A percentile compares a stretch with the other conserved stretches of the same genome.
These are phyloP conservation scores for Entosphenus tridentatus DNA, from an alignment of 2,113 vertebrate species.

Conservation along the genomic window DNA sequence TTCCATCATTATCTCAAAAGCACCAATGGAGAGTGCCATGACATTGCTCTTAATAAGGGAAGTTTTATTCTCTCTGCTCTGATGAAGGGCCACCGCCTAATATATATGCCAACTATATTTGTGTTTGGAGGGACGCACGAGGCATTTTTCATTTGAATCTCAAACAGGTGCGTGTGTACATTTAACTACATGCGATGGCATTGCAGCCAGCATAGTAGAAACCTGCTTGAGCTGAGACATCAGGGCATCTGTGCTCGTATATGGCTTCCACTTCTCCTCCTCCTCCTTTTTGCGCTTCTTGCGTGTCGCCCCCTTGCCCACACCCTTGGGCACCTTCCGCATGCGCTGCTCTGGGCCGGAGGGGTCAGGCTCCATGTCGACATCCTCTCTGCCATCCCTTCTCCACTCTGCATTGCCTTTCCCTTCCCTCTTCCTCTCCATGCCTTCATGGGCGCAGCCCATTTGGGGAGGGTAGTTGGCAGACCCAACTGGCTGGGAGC, in stretches of 20 bases:
- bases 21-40: no score
- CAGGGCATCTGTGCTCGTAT: constrained; percentile 30
- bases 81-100: no score
- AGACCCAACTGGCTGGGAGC: no score
- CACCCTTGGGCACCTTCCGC: constrained; percentile 33
- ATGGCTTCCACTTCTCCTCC: constrained; percentile 42
- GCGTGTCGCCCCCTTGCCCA: constrained; percentile 42
- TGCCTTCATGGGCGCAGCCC: neutral
- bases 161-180: no score
- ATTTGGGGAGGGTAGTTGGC: no score
- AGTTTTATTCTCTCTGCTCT: no score
- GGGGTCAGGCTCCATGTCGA: neutral
- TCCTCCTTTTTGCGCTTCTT: constrained; percentile 73
- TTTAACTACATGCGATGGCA: no score
- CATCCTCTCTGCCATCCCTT: neutral
- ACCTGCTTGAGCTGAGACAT: constrained; percentile 65
- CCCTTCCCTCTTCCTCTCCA: neutral
- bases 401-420: neutral
- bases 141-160: no score
- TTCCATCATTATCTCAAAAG: no score
- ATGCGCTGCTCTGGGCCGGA: constrained; percentile 28
- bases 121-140: no score
- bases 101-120: no score
- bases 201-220: neutral
- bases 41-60: no score